phyloP scores from a whole-genome alignment of 2,888 invertebrate genomes.

The Notodonta dromedarius region DNA sequence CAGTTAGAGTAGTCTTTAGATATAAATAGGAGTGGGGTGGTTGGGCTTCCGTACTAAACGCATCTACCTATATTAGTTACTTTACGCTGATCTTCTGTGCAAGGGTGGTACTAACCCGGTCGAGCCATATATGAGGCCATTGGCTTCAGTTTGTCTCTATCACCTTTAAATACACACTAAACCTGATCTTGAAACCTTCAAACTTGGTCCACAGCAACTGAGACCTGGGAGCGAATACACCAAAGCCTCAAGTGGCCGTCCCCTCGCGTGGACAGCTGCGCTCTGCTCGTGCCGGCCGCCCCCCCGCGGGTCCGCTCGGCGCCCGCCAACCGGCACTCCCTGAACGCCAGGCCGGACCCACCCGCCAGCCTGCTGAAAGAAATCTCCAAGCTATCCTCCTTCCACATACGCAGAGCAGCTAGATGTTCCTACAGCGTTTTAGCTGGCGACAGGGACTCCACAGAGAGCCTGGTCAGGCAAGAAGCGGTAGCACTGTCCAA shows the following conservation, averaged over 20 bases:
- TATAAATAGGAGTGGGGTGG: not conserved
- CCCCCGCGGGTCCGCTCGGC: conserved; percentile 53
- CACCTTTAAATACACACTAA: too few species aligned
- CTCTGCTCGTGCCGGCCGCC: conserved; percentile 85
- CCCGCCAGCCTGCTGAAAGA: conserved; percentile 85
- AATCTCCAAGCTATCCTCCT: conserved; percentile 88
- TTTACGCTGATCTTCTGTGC: too few species aligned
- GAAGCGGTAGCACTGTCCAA: conserved; percentile 73
- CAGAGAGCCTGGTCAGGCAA: conserved; percentile 84
- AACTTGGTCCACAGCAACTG: conserved; percentile 80
- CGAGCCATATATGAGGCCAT: too few species aligned
- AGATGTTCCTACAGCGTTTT: conserved; percentile 90
- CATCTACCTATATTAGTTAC: too few species aligned
- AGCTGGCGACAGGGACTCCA: conserved; percentile 86
- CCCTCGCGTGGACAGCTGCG: conserved; percentile 88
- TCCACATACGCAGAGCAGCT: conserved; percentile 87
- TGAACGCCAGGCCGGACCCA: conserved; percentile 59
- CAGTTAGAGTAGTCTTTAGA: too few species aligned
- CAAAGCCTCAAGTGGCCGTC: conserved; percentile 87
- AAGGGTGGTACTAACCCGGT: too few species aligned
- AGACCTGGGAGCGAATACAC: conserved; percentile 89
- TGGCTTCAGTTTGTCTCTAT: too few species aligned
- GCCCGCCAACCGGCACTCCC: conserved; percentile 53
- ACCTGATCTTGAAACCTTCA: too few species aligned
- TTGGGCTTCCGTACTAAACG: too few species aligned